Base-by-base conservation (phyloP, 37 sponge, comb jelly and placozoan species). In the Ephydatia muelleri region DNA sequence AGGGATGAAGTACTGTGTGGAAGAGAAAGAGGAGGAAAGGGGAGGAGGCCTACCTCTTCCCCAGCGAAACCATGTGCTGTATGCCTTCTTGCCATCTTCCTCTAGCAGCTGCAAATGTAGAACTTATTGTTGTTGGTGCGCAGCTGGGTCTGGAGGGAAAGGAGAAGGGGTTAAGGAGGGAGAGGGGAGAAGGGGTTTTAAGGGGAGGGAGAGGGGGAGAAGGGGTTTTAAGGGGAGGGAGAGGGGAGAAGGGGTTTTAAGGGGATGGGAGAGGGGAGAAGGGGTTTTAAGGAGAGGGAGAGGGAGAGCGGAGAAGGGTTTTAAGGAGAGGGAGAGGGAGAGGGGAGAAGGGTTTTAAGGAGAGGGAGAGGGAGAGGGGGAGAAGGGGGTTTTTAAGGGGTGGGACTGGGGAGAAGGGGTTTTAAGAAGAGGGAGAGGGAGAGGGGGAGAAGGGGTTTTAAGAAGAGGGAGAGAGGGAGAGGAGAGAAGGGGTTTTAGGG, bases 111-210 rank as follows among this genome's bases (percentile, higher is more conserved):
- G 97, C 27, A 97, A 27, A 92, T 65, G 73, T 97, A 97, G 70
- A 92, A 97, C 75, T 97, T 97, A 85, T 97, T 97, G 74, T 97
- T 97, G 78, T 97, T 97, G 84, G 92, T 94, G 38, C 84, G 76
- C 71, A 94, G 80, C 68, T 97, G 94, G 26, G 97, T 97, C 84
- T 97, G 77, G 5, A 14, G 21, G 68, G 32, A 79, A 38, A 13
- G 21, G 48, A 67, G 69, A n/a, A n/a, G n/a, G n/a, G n/a, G 29
- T 12, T 6, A 33, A 1, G 3, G 26, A 75, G 37, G 67, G 13
- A 57, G 6, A 38, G 57, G 78, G 28, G 48, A 9, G 78, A 30
- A n/a, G 28, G 48, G 6, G 69, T 22, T 21, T 26, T 68, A 4
- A 3, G 28, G 11, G n/a, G 69, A 29, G 11, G 28, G 11, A 29